These are phyloP conservation scores for Chloroceryle amazona DNA, from an alignment of 2,797 vertebrate genomes.

Conservation along the genomic window DNA sequence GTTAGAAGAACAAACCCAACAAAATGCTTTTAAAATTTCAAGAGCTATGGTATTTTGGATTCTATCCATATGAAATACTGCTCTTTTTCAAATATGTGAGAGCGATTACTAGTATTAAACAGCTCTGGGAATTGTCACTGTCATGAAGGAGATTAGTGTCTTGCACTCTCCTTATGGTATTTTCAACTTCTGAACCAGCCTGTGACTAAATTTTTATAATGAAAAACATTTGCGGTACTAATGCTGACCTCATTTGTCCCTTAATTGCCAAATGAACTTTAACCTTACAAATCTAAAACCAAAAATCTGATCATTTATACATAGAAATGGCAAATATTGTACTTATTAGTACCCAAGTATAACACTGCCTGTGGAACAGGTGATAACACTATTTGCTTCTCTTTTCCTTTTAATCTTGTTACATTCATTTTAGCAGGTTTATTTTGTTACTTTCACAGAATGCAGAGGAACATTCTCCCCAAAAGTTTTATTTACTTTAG, in stretches of 20 bases:
- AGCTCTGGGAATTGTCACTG: conserved; percentile 68
- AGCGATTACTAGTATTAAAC: conserved; percentile 40
- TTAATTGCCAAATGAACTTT: conserved; percentile 45
- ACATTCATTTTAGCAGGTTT: conserved; percentile 34
- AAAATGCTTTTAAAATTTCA: conserved; percentile 47
- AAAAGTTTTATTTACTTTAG: background rate
- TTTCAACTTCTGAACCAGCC: conserved; percentile 71
- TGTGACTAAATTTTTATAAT: conserved; percentile 54
- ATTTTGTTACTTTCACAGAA: conserved; percentile 59
- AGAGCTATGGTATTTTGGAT: conserved; percentile 29
- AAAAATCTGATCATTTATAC: background rate
- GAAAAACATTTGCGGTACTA: conserved; percentile 48
- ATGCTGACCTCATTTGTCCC: conserved; percentile 49
- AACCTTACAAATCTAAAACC: conserved; percentile 16
- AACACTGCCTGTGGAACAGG: conserved; percentile 51
- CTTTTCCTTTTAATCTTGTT: conserved; percentile 34
- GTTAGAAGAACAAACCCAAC: background rate
- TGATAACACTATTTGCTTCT: conserved; percentile 38
- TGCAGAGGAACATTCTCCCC: conserved; percentile 1
- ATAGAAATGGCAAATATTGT: background rate
- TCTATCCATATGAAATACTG: conserved; percentile 40
- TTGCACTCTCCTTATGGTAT: conserved; percentile 29
- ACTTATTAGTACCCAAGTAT: conserved; percentile 53
- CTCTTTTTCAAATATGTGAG: conserved; percentile 41
- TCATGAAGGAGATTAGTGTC: conserved; percentile 54